These are phyloP conservation scores for Acrobasis suavella DNA, from an alignment of 2,888 invertebrate species.

Conservation along the genomic window DNA sequence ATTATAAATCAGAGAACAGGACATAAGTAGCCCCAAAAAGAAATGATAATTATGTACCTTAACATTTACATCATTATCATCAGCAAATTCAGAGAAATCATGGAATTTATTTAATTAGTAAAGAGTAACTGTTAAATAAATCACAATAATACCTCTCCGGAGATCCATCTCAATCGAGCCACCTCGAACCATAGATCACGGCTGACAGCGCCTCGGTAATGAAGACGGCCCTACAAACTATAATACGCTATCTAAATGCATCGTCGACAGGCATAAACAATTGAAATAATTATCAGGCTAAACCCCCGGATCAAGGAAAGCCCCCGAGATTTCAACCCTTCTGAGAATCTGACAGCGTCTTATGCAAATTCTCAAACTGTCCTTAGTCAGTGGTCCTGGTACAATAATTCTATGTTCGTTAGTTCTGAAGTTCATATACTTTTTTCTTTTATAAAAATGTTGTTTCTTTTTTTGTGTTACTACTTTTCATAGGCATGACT, in stretches of 20 bases:
- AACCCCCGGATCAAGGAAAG: conserved; percentile 75
- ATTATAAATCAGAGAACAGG: too few species aligned
- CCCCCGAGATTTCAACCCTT: conserved; percentile 80
- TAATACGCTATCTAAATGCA: conserved; percentile 81
- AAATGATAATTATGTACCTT: too few species aligned
- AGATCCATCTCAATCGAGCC: conserved; percentile 60
- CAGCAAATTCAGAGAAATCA: background rate
- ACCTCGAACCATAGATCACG: conserved; percentile 65
- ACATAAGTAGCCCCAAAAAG: too few species aligned
- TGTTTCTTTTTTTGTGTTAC: too few species aligned
- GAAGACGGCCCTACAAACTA: conserved; percentile 78
- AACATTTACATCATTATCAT: too few species aligned
- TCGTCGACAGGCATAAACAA: conserved; percentile 81
- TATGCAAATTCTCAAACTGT: conserved; percentile 77
- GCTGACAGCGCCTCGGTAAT: conserved; percentile 64
- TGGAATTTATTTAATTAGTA: conserved; percentile 31
- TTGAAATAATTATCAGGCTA: conserved; percentile 83
- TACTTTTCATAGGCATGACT: too few species aligned
- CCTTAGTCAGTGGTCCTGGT: background rate
- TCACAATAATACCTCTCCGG: conserved; percentile 48
- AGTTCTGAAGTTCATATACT: too few species aligned
- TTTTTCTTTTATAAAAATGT: too few species aligned
- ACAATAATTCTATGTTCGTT: too few species aligned
- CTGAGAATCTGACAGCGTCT: conserved; percentile 75
- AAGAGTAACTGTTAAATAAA: conserved; percentile 28